Evolutionary conservation across 2,888 invertebrate species (phyloP), one percentile per base, ranked within the genome.

Genomic region (Rambutsinella grinnellia): DNA sequence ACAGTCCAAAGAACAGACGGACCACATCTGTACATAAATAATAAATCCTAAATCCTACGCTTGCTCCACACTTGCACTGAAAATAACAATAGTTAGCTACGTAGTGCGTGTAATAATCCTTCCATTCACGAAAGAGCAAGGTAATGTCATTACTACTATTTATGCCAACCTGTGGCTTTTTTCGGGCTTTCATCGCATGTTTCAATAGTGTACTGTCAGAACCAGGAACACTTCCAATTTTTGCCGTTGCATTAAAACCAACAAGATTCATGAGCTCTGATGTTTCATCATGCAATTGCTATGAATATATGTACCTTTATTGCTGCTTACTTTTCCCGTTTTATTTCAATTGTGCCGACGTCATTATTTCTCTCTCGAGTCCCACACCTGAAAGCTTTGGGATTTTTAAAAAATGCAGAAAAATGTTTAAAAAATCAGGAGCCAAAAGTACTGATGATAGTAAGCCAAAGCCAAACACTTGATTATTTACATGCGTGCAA

Each of bases 331-430:
- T 63, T 63, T 75, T 63, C 63, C 76, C 58, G 57, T 75, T 75
- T 75, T 53, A 19, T 56, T 68, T 69, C 57, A 72, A 54, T 66
- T 72, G 56, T 75, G 63, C 69, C 53, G 58, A 76, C 58, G 68
- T 72, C 72, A 72, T 66, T 66, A 36, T 44, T 46, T 28, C 17
- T 13, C 46, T 65, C 13, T 36, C 36, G 5, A 36, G 36, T 36
- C 36, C 36, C 36, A 36, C 36, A 36, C 6, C 36, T 36, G 36
- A 36, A 5, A 36, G 36, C 5, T n/a, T 5, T 5, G 36, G 36
- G 36, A n/a, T n/a, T n/a, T n/a, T n/a, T n/a, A n/a, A 36, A 36
- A 36, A 36, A 13, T 36, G 36, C 13, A 36, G 36, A 36, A 13
- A 36, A 36, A 36, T 36, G 5, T 36, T 36, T 36, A 36, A 36